Percentiles rank a stretch among this genome's conserved stretches.
phyloP scores from a whole-genome alignment of 2,888 invertebrate genomes.

The Baccha elongata region DNA sequence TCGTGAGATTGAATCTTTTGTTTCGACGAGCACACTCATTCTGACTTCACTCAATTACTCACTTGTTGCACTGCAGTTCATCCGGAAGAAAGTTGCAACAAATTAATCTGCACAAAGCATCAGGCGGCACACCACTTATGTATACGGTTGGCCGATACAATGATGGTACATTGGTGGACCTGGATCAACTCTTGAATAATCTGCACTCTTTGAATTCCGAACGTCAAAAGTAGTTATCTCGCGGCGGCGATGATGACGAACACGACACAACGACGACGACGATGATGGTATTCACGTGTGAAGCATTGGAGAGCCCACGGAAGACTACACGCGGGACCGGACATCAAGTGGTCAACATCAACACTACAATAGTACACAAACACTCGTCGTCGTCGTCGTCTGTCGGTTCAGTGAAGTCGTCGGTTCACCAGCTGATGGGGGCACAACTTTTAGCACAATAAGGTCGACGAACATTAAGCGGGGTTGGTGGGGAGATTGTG shows the following conservation, averaged over 20 bases:
- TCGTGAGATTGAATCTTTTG: conserved; percentile 39
- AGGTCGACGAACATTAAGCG: conserved; percentile 23
- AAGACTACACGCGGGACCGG: conserved; percentile 69
- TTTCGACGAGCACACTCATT: conserved; percentile 17
- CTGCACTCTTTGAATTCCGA: conserved; percentile 19
- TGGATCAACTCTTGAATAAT: neutral
- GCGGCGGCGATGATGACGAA: too few species aligned
- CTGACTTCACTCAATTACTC: conserved; percentile 19
- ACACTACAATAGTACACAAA: too few species aligned
- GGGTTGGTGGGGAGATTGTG: conserved; percentile 17
- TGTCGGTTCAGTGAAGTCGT: conserved; percentile 39
- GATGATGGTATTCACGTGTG: conserved; percentile 34
- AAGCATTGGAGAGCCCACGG: conserved; percentile 61
- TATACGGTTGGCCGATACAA: neutral
- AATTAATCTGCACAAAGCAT: conserved; percentile 38
- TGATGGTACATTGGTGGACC: conserved; percentile 18
- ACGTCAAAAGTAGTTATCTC: conserved; percentile 8
- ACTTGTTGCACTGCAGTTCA: conserved; percentile 18
- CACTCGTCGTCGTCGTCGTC: too few species aligned
- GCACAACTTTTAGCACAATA: conserved; percentile 19
- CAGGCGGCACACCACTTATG: conserved; percentile 21
- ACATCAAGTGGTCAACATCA: conserved; percentile 57
- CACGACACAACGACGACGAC: neutral
- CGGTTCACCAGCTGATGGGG: conserved; percentile 53
- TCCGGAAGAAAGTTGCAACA: conserved; percentile 60